phyloP scores from a whole-genome alignment of 2,888 invertebrate genomes.

The Chironomus riparius region DNA sequence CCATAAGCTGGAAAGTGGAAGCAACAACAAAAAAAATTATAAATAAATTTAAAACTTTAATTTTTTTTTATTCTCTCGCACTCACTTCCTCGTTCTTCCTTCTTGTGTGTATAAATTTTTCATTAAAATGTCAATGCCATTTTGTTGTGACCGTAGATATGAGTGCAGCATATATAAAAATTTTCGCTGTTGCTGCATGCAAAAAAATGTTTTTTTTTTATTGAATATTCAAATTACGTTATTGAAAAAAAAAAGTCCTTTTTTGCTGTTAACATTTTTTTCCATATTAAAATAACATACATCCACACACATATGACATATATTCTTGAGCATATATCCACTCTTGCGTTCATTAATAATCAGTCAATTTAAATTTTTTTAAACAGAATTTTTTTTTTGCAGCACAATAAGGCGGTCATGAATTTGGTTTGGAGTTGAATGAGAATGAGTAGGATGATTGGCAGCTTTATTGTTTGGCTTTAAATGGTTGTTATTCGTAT shows the following conservation, averaged over 20 bases:
- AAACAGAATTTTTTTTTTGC: background rate
- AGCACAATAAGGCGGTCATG: background rate
- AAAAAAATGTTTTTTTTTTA: background rate
- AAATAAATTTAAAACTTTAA: no score
- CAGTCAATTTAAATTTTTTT: background rate
- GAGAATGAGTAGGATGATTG: no score
- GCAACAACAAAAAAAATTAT: no score
- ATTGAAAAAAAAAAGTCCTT: background rate
- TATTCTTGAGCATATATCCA: background rate
- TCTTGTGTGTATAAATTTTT: background rate
- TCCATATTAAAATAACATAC: no score
- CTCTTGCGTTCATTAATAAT: background rate
- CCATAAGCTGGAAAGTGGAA: no score
- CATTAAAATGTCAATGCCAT: constrained; percentile 15
- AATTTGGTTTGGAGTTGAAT: no score
- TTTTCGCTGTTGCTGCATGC: background rate
- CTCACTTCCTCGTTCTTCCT: background rate
- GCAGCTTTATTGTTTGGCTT: no score
- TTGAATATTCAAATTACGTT: constrained; percentile 21
- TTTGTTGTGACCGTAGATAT: background rate
- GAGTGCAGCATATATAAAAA: no score
- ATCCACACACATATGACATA: no score
- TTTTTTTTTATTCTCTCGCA: no score
- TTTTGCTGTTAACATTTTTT: background rate
- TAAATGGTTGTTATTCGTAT: no score